Percentiles rank a stretch among this genome's conserved stretches.
These are phyloP conservation scores for Xestia xanthographa DNA, from an alignment of 2,888 invertebrate species.

Conservation along the genomic window DNA sequence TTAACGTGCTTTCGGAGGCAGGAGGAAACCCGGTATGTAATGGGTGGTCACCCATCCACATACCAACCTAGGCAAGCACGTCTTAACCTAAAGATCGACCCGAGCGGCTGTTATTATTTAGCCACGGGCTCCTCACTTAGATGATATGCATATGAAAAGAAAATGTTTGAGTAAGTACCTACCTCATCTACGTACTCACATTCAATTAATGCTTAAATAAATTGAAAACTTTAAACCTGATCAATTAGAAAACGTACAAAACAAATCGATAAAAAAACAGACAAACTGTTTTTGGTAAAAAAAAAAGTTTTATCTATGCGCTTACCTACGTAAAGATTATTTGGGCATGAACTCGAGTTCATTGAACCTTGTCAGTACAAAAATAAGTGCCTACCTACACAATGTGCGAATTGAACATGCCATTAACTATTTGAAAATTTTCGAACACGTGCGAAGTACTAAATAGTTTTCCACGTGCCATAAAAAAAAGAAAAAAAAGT, in stretches of 20 bases:
- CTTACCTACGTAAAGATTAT: constrained; percentile 26
- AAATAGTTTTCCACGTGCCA: constrained; percentile 19
- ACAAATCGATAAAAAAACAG: neutral
- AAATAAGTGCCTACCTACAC: constrained; percentile 61
- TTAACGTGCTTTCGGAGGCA: too few relatives aligned
- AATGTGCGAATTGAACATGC: constrained; percentile 56
- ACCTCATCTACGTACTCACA: neutral
- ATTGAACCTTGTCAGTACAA: constrained; percentile 54
- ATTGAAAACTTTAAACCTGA: neutral
- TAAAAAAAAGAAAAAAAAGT: constrained; percentile 4
- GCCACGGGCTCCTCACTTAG: too few relatives aligned
- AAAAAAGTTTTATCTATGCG: constrained; percentile 12
- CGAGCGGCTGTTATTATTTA: too few relatives aligned
- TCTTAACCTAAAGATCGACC: too few relatives aligned
- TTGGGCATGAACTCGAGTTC: constrained; percentile 48
- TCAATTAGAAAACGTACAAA: neutral
- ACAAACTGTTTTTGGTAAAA: constrained; percentile 2
- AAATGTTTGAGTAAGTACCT: too few relatives aligned
- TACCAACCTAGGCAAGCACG: too few relatives aligned
- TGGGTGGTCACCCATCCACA: too few relatives aligned
- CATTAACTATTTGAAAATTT: constrained; percentile 46
- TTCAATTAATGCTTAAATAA: neutral
- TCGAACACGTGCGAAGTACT: constrained; percentile 33
- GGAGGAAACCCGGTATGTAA: too few relatives aligned
- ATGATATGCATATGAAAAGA: constrained; percentile 7